Evolutionary conservation across 2,888 invertebrate species (phyloP).

Genomic region (Rapana venosa): DNA sequence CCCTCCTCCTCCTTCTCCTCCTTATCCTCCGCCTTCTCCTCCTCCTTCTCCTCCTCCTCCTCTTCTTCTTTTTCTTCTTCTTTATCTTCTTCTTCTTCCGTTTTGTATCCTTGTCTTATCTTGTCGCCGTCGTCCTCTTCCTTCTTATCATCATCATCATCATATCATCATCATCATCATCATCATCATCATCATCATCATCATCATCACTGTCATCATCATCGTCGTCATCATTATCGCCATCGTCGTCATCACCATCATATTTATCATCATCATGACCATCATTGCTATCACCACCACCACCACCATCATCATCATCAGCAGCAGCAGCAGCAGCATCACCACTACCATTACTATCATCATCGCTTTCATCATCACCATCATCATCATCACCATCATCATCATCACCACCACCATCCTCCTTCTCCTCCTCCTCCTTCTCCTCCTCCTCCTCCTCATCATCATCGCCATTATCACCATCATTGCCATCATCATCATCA

Average conservation of each 20-base stretch:
- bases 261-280: background rate
- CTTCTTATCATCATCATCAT: too few species aligned
- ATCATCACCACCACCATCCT: too few species aligned
- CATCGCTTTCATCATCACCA: too few species aligned
- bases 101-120: too few species aligned
- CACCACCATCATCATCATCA: background rate
- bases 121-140: too few species aligned
- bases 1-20: too few species aligned
- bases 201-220: background rate
- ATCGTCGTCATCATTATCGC: background rate
- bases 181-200: background rate
- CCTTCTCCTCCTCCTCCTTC: too few species aligned
- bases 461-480: background rate
- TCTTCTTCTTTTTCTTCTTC: too few species aligned
- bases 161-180: background rate
- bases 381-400: background rate
- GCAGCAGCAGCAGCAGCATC: background rate
- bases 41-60: too few species aligned
- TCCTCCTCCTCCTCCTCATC: background rate
- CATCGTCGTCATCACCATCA: background rate
- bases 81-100: too few species aligned
- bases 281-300: background rate
- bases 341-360: background rate
- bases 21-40: too few species aligned
- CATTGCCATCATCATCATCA: background rate